These are phyloP conservation scores for Psylliodes chrysocephalus DNA, from an alignment of 2,888 invertebrate species.

Conservation along the genomic window DNA sequence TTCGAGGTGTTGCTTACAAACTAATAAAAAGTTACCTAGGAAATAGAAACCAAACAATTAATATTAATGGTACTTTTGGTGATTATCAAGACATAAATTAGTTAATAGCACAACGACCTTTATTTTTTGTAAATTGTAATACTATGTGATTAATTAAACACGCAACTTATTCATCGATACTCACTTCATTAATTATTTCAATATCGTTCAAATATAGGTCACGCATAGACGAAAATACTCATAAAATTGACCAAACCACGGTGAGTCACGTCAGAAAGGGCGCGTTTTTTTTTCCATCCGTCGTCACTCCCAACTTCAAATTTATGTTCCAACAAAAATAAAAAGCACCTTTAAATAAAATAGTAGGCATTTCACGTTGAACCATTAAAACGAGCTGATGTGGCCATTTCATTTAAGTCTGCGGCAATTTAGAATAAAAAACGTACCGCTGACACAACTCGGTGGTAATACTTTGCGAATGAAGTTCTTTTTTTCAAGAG, in stretches of 20 bases:
- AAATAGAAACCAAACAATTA: no score
- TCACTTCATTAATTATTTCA: background rate
- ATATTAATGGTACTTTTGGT: no score
- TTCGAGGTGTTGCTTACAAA: no score
- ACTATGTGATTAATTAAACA: background rate
- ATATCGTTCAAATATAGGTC: background rate
- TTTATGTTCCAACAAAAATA: background rate
- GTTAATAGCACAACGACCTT: no score
- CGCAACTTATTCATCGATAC: background rate
- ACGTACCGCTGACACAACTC: background rate
- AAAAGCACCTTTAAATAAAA: slow-evolving; percentile 7
- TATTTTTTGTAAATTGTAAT: no score
- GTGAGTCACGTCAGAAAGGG: background rate
- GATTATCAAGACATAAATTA: no score
- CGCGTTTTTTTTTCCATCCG: background rate
- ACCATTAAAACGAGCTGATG: background rate
- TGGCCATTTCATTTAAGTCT: background rate
- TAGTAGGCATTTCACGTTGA: background rate
- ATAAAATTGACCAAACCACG: background rate
- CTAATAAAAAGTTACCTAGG: no score
- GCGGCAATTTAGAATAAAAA: background rate
- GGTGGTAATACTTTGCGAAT: no score
- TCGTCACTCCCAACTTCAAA: slow-evolving; percentile 1
- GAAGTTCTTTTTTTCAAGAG: no score
- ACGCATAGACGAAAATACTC: background rate